phyloP scores from a whole-genome alignment of 2,888 invertebrate genomes.

The Ommatoiulus sabulosus region DNA sequence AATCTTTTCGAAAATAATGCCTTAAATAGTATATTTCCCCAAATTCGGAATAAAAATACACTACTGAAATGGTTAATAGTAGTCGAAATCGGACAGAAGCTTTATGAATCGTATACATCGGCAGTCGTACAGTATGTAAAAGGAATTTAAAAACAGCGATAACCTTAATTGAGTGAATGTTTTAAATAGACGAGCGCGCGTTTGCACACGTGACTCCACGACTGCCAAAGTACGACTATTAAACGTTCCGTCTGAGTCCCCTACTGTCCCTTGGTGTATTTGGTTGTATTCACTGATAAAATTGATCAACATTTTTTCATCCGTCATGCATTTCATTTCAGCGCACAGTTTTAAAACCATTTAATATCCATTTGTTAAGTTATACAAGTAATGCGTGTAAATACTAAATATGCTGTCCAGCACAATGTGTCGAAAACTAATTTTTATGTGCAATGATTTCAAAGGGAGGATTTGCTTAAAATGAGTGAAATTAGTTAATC shows the following conservation, averaged over 20 bases:
- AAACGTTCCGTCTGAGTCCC: no score
- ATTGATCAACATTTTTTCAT: not conserved
- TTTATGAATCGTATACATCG: no score
- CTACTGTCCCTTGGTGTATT: no score
- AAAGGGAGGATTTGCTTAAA: not conserved
- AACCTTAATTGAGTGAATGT: no score
- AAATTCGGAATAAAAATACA: not conserved
- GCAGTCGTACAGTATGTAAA: no score
- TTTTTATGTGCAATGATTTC: not conserved
- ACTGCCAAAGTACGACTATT: no score
- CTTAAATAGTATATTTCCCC: not conserved
- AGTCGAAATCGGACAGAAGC: no score
- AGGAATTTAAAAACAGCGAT: no score
- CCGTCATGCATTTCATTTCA: not conserved
- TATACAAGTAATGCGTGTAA: not conserved
- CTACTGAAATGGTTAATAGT: no score
- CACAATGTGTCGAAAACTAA: not conserved
- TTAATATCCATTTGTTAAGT: not conserved
- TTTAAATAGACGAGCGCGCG: no score
- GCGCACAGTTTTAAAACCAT: no score
- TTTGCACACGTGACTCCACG: no score
- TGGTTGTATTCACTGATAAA: not conserved
- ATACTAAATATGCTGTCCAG: constrained; percentile 4
- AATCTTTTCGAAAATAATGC: not conserved
- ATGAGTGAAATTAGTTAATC: not conserved